These are phyloP conservation scores for Diplodus puntazzo DNA, from an alignment of 2,797 vertebrate species.

Conservation along the genomic window DNA sequence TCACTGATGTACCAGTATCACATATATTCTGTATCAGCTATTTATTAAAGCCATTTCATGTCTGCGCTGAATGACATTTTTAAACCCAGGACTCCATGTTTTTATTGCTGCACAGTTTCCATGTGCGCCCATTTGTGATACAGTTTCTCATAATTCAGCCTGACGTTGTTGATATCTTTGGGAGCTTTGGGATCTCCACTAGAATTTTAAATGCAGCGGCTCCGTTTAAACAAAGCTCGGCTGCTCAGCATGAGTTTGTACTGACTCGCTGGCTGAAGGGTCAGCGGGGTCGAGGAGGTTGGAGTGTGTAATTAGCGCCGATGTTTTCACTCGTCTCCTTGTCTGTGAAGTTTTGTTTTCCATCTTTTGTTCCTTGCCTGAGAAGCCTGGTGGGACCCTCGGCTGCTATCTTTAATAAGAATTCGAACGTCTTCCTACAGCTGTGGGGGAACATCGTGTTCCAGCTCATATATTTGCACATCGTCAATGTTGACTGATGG, in stretches of 20 bases:
- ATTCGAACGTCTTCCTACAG: conserved; percentile 30
- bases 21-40: background rate
- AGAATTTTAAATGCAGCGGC: conserved; percentile 2
- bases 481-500: conserved; percentile 44
- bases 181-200: background rate
- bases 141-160: background rate
- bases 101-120: background rate
- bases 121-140: conserved; percentile 1
- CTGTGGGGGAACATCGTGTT: conserved; percentile 43
- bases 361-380: conserved; percentile 15
- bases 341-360: background rate
- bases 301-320: background rate
- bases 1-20: background rate
- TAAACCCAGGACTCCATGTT: background rate
- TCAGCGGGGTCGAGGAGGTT: background rate
- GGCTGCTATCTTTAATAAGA: background rate
- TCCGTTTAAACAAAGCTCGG: conserved; percentile 8
- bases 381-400: conserved; percentile 10
- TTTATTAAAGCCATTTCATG: background rate
- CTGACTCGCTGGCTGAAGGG: background rate
- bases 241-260: background rate
- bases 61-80: conserved; percentile 3
- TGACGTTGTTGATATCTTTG: conserved; percentile 3
- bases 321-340: background rate
- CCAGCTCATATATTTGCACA: conserved; percentile 48